phyloP scores from a whole-genome alignment of 2,797 vertebrate genomes.

The Okamejei kenojei region DNA sequence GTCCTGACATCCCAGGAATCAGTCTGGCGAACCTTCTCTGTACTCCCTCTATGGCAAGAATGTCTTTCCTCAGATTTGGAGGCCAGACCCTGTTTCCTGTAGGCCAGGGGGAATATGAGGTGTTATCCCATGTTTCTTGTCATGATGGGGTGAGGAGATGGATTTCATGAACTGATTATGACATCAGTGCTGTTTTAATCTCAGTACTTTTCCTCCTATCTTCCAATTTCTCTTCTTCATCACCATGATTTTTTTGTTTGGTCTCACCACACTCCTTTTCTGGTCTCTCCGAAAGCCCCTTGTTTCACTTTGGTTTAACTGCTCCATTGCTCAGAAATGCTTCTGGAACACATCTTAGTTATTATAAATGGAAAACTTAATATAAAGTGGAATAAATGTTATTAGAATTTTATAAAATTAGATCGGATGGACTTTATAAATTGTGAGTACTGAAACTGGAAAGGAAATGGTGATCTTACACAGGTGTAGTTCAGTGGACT shows the following conservation, averaged over 20 bases:
- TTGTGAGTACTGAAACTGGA: not conserved
- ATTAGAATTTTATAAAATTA: not conserved
- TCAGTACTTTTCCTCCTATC: no score
- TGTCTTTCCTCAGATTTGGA: no score
- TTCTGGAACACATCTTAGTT: not conserved
- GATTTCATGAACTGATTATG: not conserved
- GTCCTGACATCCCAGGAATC: no score
- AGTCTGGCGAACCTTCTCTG: no score
- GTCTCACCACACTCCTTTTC: not conserved
- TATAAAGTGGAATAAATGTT: not conserved
- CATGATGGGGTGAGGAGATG: not conserved
- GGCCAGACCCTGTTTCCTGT: not conserved
- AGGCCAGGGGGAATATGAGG: not conserved
- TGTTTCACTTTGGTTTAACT: not conserved
- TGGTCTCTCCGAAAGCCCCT: not conserved
- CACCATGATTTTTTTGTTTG: not conserved
- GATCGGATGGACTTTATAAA: not conserved
- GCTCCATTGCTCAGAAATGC: not conserved
- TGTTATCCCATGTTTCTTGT: not conserved
- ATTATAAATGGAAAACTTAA: not conserved
- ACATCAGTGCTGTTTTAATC: not conserved
- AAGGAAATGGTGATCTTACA: not conserved
- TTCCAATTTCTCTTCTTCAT: not conserved
- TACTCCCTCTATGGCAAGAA: no score
- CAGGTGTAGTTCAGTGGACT: not conserved